Conservation (phyloP, 1,140 invertebrate genomes). For the Akabosia matsudoensis region DNA sequence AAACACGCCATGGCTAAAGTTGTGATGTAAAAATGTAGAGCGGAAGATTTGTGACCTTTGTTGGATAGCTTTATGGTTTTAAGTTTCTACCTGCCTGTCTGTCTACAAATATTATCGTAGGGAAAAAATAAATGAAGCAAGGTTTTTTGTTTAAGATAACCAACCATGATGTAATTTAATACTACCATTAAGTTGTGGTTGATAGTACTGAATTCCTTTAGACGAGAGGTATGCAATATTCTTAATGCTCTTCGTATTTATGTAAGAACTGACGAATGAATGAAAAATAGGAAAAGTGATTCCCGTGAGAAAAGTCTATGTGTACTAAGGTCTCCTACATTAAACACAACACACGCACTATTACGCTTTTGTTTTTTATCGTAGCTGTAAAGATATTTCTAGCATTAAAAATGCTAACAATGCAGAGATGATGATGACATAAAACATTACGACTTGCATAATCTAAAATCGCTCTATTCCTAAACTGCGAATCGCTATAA, state of each 20-base stretch:
- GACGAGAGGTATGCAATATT: background rate
- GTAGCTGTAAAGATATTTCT: too few species aligned
- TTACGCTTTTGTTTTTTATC: too few species aligned
- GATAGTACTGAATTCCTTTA: background rate
- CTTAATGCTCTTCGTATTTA: background rate
- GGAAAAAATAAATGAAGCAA: slow-evolving; percentile 8
- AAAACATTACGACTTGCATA: too few species aligned
- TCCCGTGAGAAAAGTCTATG: background rate
- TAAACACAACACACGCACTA: too few species aligned
- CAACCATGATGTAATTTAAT: slow-evolving; percentile 1
- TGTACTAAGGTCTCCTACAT: too few species aligned
- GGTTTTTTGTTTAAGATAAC: slow-evolving; percentile 20
- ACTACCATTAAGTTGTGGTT: background rate
- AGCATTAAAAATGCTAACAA: too few species aligned
- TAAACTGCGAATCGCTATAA: too few species aligned
- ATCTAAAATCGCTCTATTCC: too few species aligned
- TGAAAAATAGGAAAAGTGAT: slow-evolving; percentile 5
- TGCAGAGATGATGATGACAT: too few species aligned
- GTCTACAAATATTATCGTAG: background rate
- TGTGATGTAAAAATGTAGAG: slow-evolving; percentile 13
- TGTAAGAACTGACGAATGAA: background rate
- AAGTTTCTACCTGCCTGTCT: background rate
- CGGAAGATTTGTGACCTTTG: slow-evolving; percentile 21
- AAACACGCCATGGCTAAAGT: too few species aligned
- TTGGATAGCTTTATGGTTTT: background rate